Evolutionary conservation across 2,797 vertebrate species (phyloP).

Genomic region (Salarias fasciatus): DNA sequence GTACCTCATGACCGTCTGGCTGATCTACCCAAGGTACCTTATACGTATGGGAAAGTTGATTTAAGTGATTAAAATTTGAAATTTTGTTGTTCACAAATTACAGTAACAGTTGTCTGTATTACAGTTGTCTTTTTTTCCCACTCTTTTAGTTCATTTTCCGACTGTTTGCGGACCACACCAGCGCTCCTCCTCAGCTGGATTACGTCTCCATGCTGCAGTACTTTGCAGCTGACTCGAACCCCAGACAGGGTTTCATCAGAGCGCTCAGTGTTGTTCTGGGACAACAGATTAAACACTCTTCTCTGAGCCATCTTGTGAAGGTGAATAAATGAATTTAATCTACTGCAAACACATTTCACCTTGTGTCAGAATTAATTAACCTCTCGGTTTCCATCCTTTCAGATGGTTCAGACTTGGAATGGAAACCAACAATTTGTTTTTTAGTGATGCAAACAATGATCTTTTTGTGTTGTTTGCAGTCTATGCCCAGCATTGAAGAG

Average conservation of each 20-base stretch:
- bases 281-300: constrained; percentile 67
- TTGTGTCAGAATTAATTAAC: background rate
- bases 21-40: constrained; percentile 84
- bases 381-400: background rate
- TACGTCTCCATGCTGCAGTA: constrained; percentile 89
- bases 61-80: no score
- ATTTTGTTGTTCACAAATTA: no score
- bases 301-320: constrained; percentile 62
- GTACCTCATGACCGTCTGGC: constrained; percentile 78
- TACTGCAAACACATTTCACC: background rate
- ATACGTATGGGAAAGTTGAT: background rate
- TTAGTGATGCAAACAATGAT: background rate
- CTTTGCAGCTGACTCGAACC: constrained; percentile 85
- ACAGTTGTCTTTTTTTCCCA: constrained; percentile 22
- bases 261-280: constrained; percentile 85
- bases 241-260: constrained; percentile 86
- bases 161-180: constrained; percentile 84
- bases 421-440: background rate
- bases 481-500: constrained; percentile 69
- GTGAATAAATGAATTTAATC: constrained; percentile 40
- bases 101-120: background rate
- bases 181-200: constrained; percentile 77
- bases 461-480: constrained; percentile 57
- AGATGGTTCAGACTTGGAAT: background rate
- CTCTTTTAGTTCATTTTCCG: constrained; percentile 88